Evolutionary conservation across 2,113 vertebrate species (phyloP).

Genomic region (Paracanthobrama guichenoti): DNA sequence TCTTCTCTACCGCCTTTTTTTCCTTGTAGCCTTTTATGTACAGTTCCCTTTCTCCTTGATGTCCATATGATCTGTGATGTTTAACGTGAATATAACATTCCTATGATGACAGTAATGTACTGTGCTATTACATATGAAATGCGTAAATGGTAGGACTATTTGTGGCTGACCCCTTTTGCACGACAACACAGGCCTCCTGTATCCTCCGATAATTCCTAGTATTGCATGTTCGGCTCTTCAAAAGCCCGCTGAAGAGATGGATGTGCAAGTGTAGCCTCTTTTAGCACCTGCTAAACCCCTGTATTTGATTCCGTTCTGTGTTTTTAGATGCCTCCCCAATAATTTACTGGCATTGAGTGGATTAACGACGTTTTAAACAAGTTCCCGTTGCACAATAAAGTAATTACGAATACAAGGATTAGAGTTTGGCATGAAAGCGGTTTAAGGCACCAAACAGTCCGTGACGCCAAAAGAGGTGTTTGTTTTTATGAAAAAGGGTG

Average conservation of each 20-base stretch:
- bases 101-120: slow-evolving; percentile 98
- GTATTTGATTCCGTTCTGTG: slow-evolving; percentile 15
- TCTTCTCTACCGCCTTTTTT: neutral
- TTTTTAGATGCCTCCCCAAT: neutral
- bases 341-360: neutral
- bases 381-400: neutral
- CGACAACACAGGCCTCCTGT: slow-evolving; percentile 48
- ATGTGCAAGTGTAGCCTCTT: slow-evolving; percentile 67
- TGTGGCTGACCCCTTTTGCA: slow-evolving; percentile 64
- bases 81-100: slow-evolving; percentile 80
- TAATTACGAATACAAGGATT: slow-evolving; percentile 46
- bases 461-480: slow-evolving; percentile 55
- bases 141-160: slow-evolving; percentile 74
- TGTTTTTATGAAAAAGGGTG: slow-evolving; percentile 28
- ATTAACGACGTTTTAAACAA: neutral
- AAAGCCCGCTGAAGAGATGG: slow-evolving; percentile 31
- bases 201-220: slow-evolving; percentile 56
- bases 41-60: slow-evolving; percentile 74
- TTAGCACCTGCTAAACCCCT: neutral
- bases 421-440: slow-evolving; percentile 64
- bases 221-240: slow-evolving; percentile 38
- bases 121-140: slow-evolving; percentile 88
- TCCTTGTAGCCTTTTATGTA: slow-evolving; percentile 60
- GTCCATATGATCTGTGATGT: slow-evolving; percentile 74
- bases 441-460: slow-evolving; percentile 72